A percentile compares a stretch with the other conserved stretches of the same genome.
These are phyloP conservation scores for Scaptomyza flava DNA, from an alignment of 2,888 invertebrate species.

Conservation along the genomic window DNA sequence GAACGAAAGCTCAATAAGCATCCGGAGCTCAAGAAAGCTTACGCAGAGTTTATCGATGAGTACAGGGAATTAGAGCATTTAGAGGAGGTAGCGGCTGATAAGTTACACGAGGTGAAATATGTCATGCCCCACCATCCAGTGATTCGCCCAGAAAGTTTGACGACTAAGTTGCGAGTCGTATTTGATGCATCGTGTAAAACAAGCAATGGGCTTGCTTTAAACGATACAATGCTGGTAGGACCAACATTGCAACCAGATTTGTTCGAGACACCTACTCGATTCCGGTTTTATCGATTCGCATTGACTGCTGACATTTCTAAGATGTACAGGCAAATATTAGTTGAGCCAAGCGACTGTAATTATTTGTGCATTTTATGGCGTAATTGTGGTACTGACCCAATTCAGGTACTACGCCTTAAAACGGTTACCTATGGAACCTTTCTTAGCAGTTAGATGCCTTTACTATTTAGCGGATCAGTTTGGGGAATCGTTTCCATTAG, in stretches of 20 bases:
- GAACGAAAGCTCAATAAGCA: slow-evolving; percentile 1
- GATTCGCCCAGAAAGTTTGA: slow-evolving; percentile 1
- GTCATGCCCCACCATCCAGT: background rate
- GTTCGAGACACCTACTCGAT: no score
- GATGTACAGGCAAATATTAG: slow-evolving; percentile 2
- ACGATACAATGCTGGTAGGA: no score
- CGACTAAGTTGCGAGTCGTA: no score
- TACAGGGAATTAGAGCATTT: slow-evolving; percentile 1
- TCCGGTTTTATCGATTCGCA: no score
- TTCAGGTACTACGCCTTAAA: no score
- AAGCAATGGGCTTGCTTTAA: no score
- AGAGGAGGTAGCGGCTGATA: slow-evolving; percentile 1
- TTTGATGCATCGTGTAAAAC: no score
- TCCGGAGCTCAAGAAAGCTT: slow-evolving; percentile 1
- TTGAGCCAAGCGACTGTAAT: background rate
- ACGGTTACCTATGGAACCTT: no score
- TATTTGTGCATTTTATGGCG: slow-evolving; percentile 6
- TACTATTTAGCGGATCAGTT: slow-evolving; percentile 2
- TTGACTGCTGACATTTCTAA: slow-evolving; percentile 11
- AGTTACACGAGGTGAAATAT: background rate
- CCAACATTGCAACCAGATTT: no score
- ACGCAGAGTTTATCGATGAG: background rate
- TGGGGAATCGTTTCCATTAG: background rate
- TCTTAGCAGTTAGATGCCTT: background rate
- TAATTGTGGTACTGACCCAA: background rate